phyloP scores from a whole-genome alignment of 2,797 vertebrate genomes.

The Jordanella pulchra region DNA sequence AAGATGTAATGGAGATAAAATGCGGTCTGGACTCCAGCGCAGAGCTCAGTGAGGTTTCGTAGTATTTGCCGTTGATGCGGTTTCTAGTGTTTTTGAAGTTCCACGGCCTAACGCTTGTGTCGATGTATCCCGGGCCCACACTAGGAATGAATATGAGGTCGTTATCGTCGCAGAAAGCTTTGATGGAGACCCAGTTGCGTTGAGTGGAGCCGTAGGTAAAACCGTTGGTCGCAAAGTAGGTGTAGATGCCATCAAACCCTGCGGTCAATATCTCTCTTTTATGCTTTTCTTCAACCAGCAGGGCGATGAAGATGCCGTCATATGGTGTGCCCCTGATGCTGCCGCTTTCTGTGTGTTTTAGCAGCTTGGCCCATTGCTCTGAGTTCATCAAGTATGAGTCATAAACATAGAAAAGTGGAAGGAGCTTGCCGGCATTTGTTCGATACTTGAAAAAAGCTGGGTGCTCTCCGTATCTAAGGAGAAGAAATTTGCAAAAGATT shows the following conservation, averaged over 20 bases:
- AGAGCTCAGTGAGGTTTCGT: slow-evolving; percentile 87
- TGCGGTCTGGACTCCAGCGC: slow-evolving; percentile 86
- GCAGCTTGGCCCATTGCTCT: slow-evolving; percentile 89
- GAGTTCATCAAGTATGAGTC: slow-evolving; percentile 93
- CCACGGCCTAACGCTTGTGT: slow-evolving; percentile 94
- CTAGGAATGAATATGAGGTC: slow-evolving; percentile 93
- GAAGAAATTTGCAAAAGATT: not conserved
- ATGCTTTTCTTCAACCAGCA: slow-evolving; percentile 94
- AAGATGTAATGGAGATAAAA: slow-evolving; percentile 93
- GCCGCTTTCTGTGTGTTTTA: slow-evolving; percentile 84
- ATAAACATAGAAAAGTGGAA: slow-evolving; percentile 95
- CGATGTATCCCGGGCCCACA: slow-evolving; percentile 93
- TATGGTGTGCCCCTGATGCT: slow-evolving; percentile 89
- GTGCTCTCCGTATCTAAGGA: slow-evolving; percentile 89
- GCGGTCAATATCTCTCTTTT: slow-evolving; percentile 87
- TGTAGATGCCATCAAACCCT: slow-evolving; percentile 96
- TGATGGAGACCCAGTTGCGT: slow-evolving; percentile 89
- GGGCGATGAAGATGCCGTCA: slow-evolving; percentile 90
- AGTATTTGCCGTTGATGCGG: slow-evolving; percentile 94
- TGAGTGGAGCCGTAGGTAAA: slow-evolving; percentile 96
- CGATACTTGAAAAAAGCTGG: slow-evolving; percentile 92
- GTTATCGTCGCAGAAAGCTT: slow-evolving; percentile 90
- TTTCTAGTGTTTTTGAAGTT: slow-evolving; percentile 94
- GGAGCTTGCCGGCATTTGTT: slow-evolving; percentile 83
- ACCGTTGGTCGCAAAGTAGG: slow-evolving; percentile 96